Evolutionary conservation across 1,140 invertebrate species (phyloP), one percentile per base, ranked within the genome.

Genomic region (Ips typographus): DNA sequence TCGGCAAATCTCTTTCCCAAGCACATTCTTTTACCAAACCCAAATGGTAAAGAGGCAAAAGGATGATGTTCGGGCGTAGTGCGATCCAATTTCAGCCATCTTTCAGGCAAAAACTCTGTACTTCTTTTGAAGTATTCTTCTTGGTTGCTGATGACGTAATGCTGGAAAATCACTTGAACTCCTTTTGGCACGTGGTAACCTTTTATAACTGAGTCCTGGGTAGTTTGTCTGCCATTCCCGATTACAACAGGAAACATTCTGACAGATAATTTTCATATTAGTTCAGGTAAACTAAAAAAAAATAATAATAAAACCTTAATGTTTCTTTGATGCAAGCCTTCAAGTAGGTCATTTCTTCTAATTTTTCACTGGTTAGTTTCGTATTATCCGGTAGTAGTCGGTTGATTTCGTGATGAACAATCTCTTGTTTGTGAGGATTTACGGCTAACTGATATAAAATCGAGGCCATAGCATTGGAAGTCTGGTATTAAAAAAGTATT

Each of bases 301-400:
- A 56, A 56, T 1, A 59, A 40, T 59, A 59, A 4, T n/a, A 59
- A 59, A 39, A 93, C 92, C 93, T 89, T 73, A 97, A 91, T 0
- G 94, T 91, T 87, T 98, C 95, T 77, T 94, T 93, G 41, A 98
- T 89, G 75, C 94, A 96, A 1, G 93, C 93, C 83, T 94, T 95
- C 3, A 94, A 85, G 75, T 95, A 96, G 42, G 87, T 83, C 79
- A 94, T 86, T 75, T 89, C 85, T 71, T 93, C 89, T 2, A 96
- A 81, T 70, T 89, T 84, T n/a, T 85, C 81, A 47, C 87, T 85
- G 4, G 88, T 91, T 1, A 96, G 78, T 1, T 86, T 84, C 47
- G 86, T 83, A 58, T 83, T 81, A 79, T 88, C 83, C 1, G 89
- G 88, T 3, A 93, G 75, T 39, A 92, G 84, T 71, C 83, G 78